Percentiles rank a stretch among this genome's conserved stretches.
These are phyloP conservation scores for Pogonomyrmex californicus DNA, from an alignment of 1,140 invertebrate genomes.

Conservation along the genomic window DNA sequence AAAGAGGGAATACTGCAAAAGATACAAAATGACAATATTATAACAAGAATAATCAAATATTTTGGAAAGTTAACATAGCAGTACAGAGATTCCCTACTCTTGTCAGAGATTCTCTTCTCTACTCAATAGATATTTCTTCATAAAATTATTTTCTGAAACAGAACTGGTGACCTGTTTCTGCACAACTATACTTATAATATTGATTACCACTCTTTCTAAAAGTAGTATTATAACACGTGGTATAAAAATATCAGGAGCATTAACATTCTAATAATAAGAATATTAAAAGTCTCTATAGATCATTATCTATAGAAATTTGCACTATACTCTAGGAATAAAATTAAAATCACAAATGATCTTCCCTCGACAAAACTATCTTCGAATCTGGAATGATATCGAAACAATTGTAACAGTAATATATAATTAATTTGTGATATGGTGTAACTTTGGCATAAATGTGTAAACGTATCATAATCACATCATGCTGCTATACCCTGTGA, in stretches of 20 bases:
- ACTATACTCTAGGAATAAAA: constrained; percentile 4
- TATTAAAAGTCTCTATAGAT: constrained; percentile 10
- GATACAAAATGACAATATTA: neutral
- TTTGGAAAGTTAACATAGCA: constrained; percentile 11
- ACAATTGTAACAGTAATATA: constrained; percentile 5
- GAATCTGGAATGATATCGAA: neutral
- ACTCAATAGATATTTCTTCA: constrained; percentile 4
- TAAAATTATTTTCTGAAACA: constrained; percentile 44
- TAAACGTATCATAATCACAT: constrained; percentile 7
- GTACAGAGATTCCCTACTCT: neutral
- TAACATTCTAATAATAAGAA: constrained; percentile 41
- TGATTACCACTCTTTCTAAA: constrained; percentile 41
- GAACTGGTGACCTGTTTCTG: constrained; percentile 34
- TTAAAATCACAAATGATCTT: neutral
- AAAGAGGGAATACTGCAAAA: neutral
- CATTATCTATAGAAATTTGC: no score
- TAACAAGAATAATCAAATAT: neutral
- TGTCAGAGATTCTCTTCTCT: neutral
- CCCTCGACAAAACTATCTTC: neutral
- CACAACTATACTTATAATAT: constrained; percentile 50
- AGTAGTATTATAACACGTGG: constrained; percentile 43
- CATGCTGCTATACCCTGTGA: neutral
- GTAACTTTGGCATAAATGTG: constrained; percentile 46
- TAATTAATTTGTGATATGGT: constrained; percentile 16
- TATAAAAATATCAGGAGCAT: constrained; percentile 50